Base-by-base conservation (phyloP, 2,113 vertebrate species). In the Rhagologus leucostigma region DNA sequence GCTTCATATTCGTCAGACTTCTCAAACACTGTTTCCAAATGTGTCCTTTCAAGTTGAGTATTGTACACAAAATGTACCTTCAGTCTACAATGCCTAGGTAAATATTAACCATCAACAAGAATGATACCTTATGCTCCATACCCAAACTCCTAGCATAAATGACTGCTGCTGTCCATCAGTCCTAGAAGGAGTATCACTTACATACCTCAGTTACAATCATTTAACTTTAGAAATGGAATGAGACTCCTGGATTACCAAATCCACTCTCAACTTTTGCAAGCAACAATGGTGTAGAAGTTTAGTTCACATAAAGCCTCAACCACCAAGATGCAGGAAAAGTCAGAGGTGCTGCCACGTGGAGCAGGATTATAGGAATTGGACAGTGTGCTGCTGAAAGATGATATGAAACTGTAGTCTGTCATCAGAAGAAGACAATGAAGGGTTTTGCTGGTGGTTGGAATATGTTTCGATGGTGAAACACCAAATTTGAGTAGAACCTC, bases 301-400 rank as follows among this genome's bases (percentile, higher is more conserved):
- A 33, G 16, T 56, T 79, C 35, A 32, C 13, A 8, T 22, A 44
- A 64, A 49, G 14, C 14, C 23, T 87, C 20, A 57, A 37, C 19
- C 29, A 49, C 1, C 17, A 73, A 69, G 17, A 77, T 20, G 16
- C 24, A 80, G 32, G 22, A 80, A 81, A 90, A 62, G 33, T 13
- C 1, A 1, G 64, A 71, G 26, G 12, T 39, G 2, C 1, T 80
- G 11, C 9, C n/a, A 41, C 1, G 0, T 32, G 44, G 24, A 80
- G 42, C 19, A 57, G 32, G 17, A 24, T 35, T n/a, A 30, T 3
- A 23, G 24, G 16, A 49, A 17, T 1, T 64, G 20, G 11, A 20
- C 24, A 70, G 17, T 1, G 2, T 30, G 18, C 8, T 74, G 12
- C 46, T 90, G 39, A 67, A 70, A 70, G 42, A 3, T 7, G 6